Evolutionary conservation across 2,888 invertebrate species (phyloP), one percentile per base, ranked within the genome.

Genomic region (Caenorhabditis sulstoni): DNA sequence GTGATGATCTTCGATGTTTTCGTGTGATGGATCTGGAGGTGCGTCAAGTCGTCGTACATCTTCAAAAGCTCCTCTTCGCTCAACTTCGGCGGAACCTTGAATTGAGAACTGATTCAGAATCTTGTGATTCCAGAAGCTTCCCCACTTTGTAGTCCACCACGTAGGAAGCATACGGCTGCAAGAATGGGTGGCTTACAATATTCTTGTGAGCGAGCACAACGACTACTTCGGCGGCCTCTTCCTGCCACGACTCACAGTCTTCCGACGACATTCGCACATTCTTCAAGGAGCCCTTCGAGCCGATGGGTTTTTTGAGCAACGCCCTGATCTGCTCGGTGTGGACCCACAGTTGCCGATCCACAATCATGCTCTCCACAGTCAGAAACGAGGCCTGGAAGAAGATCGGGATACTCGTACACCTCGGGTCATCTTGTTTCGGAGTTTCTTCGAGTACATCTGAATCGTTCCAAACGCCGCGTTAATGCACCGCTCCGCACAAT

Each of bases 381-480:
- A 79, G 67, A 22, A 79, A 79, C 1, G 73, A 45, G 1, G 53
- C 1, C 68, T 71, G 55, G 53, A 65, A 53, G 39, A 11, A 3
- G 22, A 41, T 3, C 58, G 2, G 3, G n/a, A n/a, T n/a, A n/a
- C n/a, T n/a, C 4, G 29, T 29, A 5, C 7, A 3, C 7, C 29
- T 29, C 29, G 29, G 29, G 29, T 7, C 29, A 74, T 67, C 62
- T 68, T 76, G 3, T 62, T 45, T 55, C 55, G 39, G 20, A 76
- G 22, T 0, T 66, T 50, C 37, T 73, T 79, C 68, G 71, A 58
- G 61, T 81, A 83, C 11, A 49, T 29, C 50, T 78, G 70, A 45
- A 83, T 81, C 1, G 81, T 78, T n/a, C 52, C 57, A 20, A 77
- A 83, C 16, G 81, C 83, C 0, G 79, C 70, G 29, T 81, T 83